A percentile compares a stretch with the other conserved stretches of the same genome.
Conservation (phyloP, 2,113 vertebrate genomes). For the Toxotes chatareus region DNA sequence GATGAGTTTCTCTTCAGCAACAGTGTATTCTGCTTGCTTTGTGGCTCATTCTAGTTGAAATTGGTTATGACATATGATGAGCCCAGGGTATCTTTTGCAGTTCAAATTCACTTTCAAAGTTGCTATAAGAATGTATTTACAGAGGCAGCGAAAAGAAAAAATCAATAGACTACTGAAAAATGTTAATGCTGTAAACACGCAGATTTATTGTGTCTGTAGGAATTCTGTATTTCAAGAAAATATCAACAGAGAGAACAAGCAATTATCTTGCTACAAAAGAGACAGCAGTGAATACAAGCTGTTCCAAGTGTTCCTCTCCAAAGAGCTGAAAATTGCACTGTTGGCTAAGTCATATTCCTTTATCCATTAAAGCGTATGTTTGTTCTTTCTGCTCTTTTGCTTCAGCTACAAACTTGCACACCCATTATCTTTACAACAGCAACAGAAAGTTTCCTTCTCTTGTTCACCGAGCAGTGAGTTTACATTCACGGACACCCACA, state of each 20-base stretch:
- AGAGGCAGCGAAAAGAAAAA: neutral
- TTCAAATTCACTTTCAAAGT: conserved; percentile 34
- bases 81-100: conserved; percentile 25
- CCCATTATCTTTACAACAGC: neutral
- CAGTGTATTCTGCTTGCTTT: conserved; percentile 41
- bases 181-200: conserved; percentile 26
- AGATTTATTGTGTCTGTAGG: conserved; percentile 21
- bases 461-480: neutral
- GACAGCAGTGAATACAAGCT: conserved; percentile 36
- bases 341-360: conserved; percentile 10
- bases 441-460: neutral
- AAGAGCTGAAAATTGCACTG: conserved; percentile 40
- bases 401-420: conserved; percentile 13
- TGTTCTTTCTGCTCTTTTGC: conserved; percentile 5
- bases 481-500: too few relatives aligned
- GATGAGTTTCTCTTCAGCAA: conserved; percentile 48
- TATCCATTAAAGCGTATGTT: neutral
- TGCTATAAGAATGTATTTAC: conserved; percentile 21
- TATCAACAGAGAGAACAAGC: conserved; percentile 32
- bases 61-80: conserved; percentile 39
- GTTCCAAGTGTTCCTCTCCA: conserved; percentile 9
- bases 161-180: conserved; percentile 35
- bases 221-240: conserved; percentile 41
- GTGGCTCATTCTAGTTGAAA: conserved; percentile 36
- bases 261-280: conserved; percentile 53